Base-by-base conservation (phyloP, 2,888 invertebrate genomes). In the Galerucella pusilla region DNA sequence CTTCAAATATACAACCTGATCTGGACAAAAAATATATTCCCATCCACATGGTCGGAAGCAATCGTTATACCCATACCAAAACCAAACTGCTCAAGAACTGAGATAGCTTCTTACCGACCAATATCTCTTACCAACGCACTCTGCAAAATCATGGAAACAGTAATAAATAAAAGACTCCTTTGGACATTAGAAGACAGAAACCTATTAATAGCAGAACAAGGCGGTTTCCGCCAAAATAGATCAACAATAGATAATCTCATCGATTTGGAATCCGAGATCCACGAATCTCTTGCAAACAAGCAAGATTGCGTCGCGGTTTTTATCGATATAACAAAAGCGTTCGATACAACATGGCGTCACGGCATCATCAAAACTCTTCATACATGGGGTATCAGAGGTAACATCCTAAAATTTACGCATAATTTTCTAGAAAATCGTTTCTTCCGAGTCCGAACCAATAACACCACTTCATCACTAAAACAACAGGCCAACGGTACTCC, bases 91-190 rank as follows among this genome's bases (percentile, higher is more conserved):
- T 46, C 68, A n/a, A 28, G 57, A 57, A 28, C 46, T 49, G 57
- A 69, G 5, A 49, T 64, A 10, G 35, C 63, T n/a, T 74, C 74
- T 0, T 74, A 65, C 61, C 60, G 74, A 9, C 74, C 74, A 12
- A 72, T 72, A 7, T 59, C 72, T 2, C 16, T 72, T 16, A 71
- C 71, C 52, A 52, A 57, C 45, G 28, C 45, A 7, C 49, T 65
- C 16, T 59, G 65, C 14, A 71, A 71, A 45, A 2, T 64, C 9
- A n/a, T 71, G 16, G 71, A 28, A 28, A 28, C 65, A 49, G 57
- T 72, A 14, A 28, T 72, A 11, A 72, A 67, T 25, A 20, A 12
- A 42, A n/a, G 67, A 60, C 46, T 72, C 7, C 7, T 46, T 6
- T 72, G 65, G 59, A 42, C 14, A 12, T 25, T 72, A 60, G 61